Evolutionary conservation across 2,797 vertebrate species (phyloP), one percentile per base, ranked within the genome.

Genomic region (Paramormyrops hopkinsi): DNA sequence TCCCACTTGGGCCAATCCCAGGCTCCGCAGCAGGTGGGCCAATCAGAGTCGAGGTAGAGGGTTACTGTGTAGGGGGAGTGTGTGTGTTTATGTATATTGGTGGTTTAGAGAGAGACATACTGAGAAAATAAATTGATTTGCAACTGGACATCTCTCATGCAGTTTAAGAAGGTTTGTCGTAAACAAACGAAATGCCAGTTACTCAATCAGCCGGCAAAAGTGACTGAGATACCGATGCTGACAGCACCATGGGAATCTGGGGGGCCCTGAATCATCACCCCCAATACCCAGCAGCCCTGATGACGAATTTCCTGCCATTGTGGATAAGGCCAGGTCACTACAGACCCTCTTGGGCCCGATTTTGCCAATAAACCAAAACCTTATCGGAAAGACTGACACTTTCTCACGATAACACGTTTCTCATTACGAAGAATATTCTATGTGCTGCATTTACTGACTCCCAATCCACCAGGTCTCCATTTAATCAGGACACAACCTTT

Each of bases 1-100:
- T 76, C 88, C 82, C 87, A 59, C 79, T 65, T 14, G 62, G 88
- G 53, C 54, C 54, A 33, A 53, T 73, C 88, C 62, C 33, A 19
- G 37, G 19, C 85, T 86, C 85, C 9, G 12, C 51, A 37, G 85
- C 37, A 19, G 37, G 9, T 12, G 8, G 56, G 41, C 37, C 56
- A 22, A 22, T 25, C 17, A 37, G 59, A 88, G 59, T 3, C 4
- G 48, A 46, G 62, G 48, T n/a, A 88, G 44, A 50, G 46, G 25
- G 46, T 9, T 33, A 48, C 56, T 7, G 29, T 4, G 51, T 19
- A 33, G 69, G 25, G 29, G 73, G 3, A 79, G 48, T 17, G 25
- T 86, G 83, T n/a, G 50, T 86, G 83, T 79, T 79, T 46, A 51
- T 48, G 48, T 50, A 33, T 29, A 86, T 14, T n/a, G 33, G 85